Base-by-base conservation (phyloP, 1,140 invertebrate species). In the Drosophila equinoxialis region DNA sequence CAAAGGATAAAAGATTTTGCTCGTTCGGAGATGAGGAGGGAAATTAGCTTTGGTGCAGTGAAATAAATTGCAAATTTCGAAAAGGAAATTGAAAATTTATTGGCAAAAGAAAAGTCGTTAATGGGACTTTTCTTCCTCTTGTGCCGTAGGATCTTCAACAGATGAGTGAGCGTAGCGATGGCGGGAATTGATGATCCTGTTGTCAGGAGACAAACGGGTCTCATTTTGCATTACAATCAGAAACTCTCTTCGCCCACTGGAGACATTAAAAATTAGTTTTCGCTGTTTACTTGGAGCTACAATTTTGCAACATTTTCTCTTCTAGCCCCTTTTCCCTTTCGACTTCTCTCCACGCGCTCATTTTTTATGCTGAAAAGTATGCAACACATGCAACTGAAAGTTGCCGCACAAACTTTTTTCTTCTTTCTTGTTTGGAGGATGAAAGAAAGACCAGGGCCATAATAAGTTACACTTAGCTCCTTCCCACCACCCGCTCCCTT, bases 31-130 rank as follows among this genome's bases (percentile, higher is more conserved):
- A 1, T 7, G 0, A 41, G 33, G 33, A 51, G 51, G 48, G 42
- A 74, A 81, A 81, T 81, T 81, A 71, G 57, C 70, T 66, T 76
- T 81, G 57, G 51, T 77, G 74, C 70, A 65, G 66, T 41, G 48
- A 67, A 81, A 69, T 71, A 81, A 81, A 81, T 81, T 81, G 79
- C 64, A 82, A 81, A 81, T 82, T 81, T 82, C 67, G 26, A 26
- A 66, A 65, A 64, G 74, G 80, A 81, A 81, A 81, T 82, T 81
- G 74, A 82, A 81, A 81, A 81, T 81, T 81, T 81, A 81, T 81
- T 71, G 79, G 64, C 70, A 51, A 42, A 67, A 62, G 59, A 81
- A 81, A 74, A 74, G 74, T 74, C 41, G 42, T 70, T 64, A 55
- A 35, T 1, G 37, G 55, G 41, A 41, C 23, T 48, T 23, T 14